phyloP scores from a whole-genome alignment of 2,888 invertebrate genomes.

The Orchesellides sinensis region DNA sequence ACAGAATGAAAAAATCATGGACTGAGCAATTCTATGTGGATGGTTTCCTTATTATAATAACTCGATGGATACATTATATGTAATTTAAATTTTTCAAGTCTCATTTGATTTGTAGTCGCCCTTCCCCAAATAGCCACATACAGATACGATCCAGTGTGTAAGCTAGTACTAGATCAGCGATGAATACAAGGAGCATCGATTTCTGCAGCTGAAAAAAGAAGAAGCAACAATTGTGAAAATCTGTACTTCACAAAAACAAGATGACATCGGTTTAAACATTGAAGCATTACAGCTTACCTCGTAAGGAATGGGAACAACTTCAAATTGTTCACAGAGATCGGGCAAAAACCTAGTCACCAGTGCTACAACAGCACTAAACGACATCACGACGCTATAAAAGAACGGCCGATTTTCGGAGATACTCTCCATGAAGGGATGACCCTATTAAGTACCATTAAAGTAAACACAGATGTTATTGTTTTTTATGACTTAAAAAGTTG shows the following conservation, averaged over 20 bases:
- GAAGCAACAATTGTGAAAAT: background rate
- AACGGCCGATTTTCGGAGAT: slow-evolving; percentile 93
- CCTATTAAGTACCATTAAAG: slow-evolving; percentile 80
- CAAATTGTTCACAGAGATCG: slow-evolving; percentile 92
- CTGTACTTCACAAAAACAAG: background rate
- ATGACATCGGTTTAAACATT: background rate
- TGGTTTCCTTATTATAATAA: background rate
- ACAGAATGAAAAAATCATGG: no score
- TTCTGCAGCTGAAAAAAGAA: slow-evolving; percentile 88
- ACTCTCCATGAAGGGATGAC: slow-evolving; percentile 99
- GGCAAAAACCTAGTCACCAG: slow-evolving; percentile 91
- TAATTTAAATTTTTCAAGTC: no score
- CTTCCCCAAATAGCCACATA: slow-evolving; percentile 91
- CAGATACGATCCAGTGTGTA: slow-evolving; percentile 91
- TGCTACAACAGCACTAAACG: slow-evolving; percentile 88
- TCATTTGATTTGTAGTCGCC: slow-evolving; percentile 78
- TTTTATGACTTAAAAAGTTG: no score
- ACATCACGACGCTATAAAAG: slow-evolving; percentile 91
- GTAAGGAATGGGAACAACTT: slow-evolving; percentile 94
- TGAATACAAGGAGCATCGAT: slow-evolving; percentile 88
- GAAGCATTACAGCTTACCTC: slow-evolving; percentile 83
- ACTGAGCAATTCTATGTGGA: background rate
- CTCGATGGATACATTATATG: no score
- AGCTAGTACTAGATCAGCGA: slow-evolving; percentile 91
- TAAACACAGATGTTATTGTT: slow-evolving; percentile 16